Conservation (phyloP, 2,113 vertebrate species). For the Montifringilla adamsi region DNA sequence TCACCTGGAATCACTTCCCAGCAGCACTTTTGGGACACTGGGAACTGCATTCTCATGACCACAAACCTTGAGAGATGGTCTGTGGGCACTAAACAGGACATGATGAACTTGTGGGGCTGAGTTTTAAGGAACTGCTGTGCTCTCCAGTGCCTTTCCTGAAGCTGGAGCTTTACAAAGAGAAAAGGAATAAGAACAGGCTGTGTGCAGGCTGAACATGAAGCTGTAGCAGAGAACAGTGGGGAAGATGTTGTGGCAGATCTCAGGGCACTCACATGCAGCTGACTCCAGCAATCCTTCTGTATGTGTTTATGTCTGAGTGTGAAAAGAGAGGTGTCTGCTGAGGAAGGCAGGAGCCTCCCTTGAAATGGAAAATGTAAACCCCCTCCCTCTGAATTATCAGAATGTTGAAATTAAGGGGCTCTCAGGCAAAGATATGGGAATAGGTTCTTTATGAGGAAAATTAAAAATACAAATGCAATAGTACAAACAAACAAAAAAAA, state of each 20-base stretch:
- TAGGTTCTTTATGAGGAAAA: background rate
- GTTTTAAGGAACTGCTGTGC: background rate
- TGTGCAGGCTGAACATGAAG: background rate
- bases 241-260: background rate
- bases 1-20: background rate
- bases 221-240: background rate
- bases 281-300: rapidly evolving
- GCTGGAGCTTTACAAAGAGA: background rate
- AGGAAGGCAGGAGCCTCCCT: background rate
- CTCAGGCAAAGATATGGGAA: background rate
- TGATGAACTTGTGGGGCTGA: background rate
- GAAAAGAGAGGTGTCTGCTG: background rate
- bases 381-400: background rate
- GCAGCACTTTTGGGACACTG: background rate
- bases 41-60: background rate
- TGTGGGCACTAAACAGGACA: rapidly evolving
- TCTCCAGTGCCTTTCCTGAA: background rate
- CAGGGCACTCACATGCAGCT: background rate
- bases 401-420: background rate
- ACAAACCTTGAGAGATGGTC: background rate
- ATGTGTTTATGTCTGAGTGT: rapidly evolving
- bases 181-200: background rate
- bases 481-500: background rate
- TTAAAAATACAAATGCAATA: background rate
- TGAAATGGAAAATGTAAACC: background rate